A percentile compares a stretch with the other conserved stretches of the same genome.
Evolutionary conservation across 2,113 vertebrate species (phyloP).

Genomic region (Camarhynchus parvulus): DNA sequence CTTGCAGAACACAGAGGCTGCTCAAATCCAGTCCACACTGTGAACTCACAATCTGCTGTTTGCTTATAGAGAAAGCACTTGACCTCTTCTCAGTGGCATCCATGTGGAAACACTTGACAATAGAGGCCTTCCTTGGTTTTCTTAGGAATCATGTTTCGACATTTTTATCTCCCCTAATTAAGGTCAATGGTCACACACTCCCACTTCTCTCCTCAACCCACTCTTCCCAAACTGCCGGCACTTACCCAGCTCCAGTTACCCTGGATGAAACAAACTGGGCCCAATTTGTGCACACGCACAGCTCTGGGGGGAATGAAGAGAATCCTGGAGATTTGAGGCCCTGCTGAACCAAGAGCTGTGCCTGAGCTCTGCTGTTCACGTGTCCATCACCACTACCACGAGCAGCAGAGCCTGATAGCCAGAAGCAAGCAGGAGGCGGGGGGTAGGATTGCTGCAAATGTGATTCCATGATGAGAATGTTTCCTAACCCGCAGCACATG

Average conservation of each 20-base stretch:
- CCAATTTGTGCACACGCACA: neutral
- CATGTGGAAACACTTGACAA: slow-evolving; percentile 36
- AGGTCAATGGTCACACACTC: neutral
- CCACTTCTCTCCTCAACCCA: neutral
- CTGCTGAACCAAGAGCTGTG: neutral
- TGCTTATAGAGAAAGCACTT: slow-evolving; percentile 48
- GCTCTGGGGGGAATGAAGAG: neutral
- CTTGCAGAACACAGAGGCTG: slow-evolving; percentile 5
- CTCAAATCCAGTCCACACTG: slow-evolving; percentile 36
- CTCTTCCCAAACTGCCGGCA: neutral
- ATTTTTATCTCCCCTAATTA: slow-evolving; percentile 51
- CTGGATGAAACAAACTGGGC: neutral
- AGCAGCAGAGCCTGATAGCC: neutral
- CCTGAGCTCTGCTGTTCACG: neutral
- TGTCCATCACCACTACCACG: neutral
- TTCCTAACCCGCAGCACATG: slow-evolving; percentile 5
- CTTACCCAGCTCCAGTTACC: slow-evolving; percentile 18
- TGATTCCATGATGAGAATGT: neutral
- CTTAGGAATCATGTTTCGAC: neutral
- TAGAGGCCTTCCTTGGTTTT: slow-evolving; percentile 22
- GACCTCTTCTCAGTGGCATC: slow-evolving; percentile 50
- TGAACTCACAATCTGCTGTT: slow-evolving; percentile 28
- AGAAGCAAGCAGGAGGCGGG: neutral
- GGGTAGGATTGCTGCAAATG: slow-evolving; percentile 38
- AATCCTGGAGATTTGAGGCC: neutral